A percentile compares a stretch with the other conserved stretches of the same genome.
phyloP scores from a whole-genome alignment of 1,140 invertebrate genomes.

The Zophobas morio region DNA sequence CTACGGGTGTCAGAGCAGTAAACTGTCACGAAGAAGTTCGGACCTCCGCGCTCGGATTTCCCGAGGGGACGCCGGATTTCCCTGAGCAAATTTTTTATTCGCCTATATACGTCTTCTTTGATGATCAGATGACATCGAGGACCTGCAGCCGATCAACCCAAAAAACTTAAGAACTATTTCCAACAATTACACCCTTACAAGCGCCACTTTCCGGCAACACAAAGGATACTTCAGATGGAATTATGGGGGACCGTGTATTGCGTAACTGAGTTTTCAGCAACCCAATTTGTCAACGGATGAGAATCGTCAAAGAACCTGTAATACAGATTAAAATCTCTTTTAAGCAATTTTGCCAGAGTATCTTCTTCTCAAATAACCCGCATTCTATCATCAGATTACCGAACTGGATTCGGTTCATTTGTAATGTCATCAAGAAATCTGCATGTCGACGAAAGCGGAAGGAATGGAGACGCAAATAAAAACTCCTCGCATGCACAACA shows the following conservation, averaged over 20 bases:
- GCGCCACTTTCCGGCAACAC: not conserved
- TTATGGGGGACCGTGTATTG: constrained; percentile 28
- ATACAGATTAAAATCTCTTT: constrained; percentile 59
- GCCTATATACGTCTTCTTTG: constrained; percentile 42
- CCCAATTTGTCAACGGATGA: constrained; percentile 44
- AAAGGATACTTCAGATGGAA: constrained; percentile 5
- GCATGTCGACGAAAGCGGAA: not conserved
- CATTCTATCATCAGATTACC: constrained; percentile 60
- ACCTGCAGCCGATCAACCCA: not conserved
- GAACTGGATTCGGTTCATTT: constrained; percentile 57
- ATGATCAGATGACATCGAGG: constrained; percentile 36
- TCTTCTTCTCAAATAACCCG: constrained; percentile 54
- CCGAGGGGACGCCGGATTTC: constrained; percentile 36
- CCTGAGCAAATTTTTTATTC: constrained; percentile 49
- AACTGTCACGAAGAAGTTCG: constrained; percentile 50
- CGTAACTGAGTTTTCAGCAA: constrained; percentile 42
- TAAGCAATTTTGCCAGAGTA: constrained; percentile 54
- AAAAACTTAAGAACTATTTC: not conserved
- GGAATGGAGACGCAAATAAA: constrained; percentile 15
- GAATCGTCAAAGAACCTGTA: constrained; percentile 50
- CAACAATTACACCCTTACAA: constrained; percentile 11
- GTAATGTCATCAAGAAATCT: constrained; percentile 49
- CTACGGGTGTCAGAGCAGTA: constrained; percentile 38
- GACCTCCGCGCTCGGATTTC: constrained; percentile 48
- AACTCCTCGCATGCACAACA: not conserved